Evolutionary conservation across 2,797 vertebrate species (phyloP), one percentile per base, ranked within the genome.

Genomic region (Borostomias antarcticus): DNA sequence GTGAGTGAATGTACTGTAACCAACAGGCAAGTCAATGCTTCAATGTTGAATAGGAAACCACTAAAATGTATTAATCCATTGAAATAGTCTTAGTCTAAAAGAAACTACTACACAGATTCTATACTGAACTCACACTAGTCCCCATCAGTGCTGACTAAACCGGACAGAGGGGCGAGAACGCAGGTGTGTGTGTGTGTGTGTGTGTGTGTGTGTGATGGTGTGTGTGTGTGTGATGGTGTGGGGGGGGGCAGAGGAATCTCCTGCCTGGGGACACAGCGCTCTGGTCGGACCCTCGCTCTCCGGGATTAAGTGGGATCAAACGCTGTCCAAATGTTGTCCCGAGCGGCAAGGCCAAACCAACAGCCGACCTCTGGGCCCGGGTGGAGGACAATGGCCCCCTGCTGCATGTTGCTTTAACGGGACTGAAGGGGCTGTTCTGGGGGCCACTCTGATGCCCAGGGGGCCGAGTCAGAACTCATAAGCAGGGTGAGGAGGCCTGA

Each of bases 241-340:
- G 3, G 25, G 29, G 17, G 13, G 40, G 58, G 72, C 61, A 4
- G 69, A 57, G 66, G 72, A 73, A 81, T 74, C 72, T 78, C 77
- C 59, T 25, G 29, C 58, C 40, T 50, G 47, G n/a, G 51, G 51
- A 65, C 65, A 63, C 71, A 75, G 73, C 74, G 73, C 80, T 87
- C 82, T 69, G 76, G 81, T 70, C 79, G 77, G 77, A 59, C 77
- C 72, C 73, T 74, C 81, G 79, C 81, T 85, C 85, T 81, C 80
- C 66, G 73, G 88, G 85, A 91, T 92, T 89, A 90, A 72, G 72
- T 66, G 45, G 83, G 88, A 91, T 90, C 82, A 82, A 80, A 60
- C 26, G 52, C 84, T 83, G 84, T 89, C 81, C 81, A 88, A 92
- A 87, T 72, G 80, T 86, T 85, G 76, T 85, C 68, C 79, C 81